phyloP scores from a whole-genome alignment of 2,888 invertebrate genomes.

The Lucinisca nassula region DNA sequence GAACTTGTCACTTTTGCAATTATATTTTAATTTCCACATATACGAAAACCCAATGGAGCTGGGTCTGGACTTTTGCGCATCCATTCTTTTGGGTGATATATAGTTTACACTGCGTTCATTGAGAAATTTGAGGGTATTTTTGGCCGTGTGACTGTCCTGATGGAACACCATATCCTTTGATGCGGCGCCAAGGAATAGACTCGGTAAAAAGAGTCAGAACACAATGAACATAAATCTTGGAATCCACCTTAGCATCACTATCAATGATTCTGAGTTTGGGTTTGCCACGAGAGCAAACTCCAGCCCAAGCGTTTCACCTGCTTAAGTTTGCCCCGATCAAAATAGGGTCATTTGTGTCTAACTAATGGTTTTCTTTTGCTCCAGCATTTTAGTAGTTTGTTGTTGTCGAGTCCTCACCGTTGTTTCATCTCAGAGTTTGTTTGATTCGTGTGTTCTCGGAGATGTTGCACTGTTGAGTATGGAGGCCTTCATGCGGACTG shows the following conservation, averaged over 20 bases:
- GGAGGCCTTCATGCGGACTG: too few relatives aligned
- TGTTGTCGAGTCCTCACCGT: too few relatives aligned
- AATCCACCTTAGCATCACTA: background rate
- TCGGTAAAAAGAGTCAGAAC: background rate
- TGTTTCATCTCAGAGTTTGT: too few relatives aligned
- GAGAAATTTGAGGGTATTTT: slow-evolving; percentile 19
- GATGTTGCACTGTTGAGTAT: too few relatives aligned
- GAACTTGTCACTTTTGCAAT: too few relatives aligned
- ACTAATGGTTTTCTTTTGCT: too few relatives aligned
- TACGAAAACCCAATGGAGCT: too few relatives aligned
- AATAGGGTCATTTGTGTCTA: too few relatives aligned
- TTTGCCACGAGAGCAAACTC: background rate
- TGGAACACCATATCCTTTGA: slow-evolving; percentile 27
- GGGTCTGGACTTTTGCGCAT: slow-evolving; percentile 27
- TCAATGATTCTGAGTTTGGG: background rate
- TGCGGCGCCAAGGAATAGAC: background rate
- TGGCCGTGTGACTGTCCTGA: slow-evolving; percentile 36
- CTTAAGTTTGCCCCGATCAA: background rate
- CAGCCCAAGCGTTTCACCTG: background rate
- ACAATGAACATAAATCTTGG: background rate
- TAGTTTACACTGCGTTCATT: background rate
- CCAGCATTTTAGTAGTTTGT: too few relatives aligned
- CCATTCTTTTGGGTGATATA: slow-evolving; percentile 24
- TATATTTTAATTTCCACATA: too few relatives aligned
- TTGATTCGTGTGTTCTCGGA: too few relatives aligned